Evolutionary conservation across 2,888 invertebrate species (phyloP).

Genomic region (Eupithecia inturbata): DNA sequence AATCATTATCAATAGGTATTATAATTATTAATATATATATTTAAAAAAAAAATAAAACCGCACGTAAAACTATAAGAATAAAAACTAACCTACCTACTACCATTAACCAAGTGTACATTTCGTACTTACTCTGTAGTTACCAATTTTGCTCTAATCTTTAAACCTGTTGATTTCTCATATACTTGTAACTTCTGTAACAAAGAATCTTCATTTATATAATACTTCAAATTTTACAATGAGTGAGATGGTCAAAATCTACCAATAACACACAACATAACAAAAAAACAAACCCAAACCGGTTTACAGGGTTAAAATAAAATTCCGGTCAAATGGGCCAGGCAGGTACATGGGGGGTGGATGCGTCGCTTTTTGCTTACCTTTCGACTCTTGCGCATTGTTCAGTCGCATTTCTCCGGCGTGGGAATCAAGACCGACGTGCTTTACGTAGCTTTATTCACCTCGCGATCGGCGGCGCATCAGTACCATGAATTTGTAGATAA

Average conservation of each 20-base stretch:
- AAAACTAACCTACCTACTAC: too few relatives aligned
- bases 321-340: constrained; percentile 75
- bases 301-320: constrained; percentile 55
- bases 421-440: constrained; percentile 74
- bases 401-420: constrained; percentile 81
- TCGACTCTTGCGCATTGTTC: constrained; percentile 81
- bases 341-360: constrained; percentile 63
- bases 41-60: too few relatives aligned
- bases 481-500: constrained; percentile 40
- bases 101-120: background rate
- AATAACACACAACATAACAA: background rate
- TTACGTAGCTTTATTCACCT: constrained; percentile 66
- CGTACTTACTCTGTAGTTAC: background rate
- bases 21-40: too few relatives aligned
- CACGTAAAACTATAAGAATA: too few relatives aligned
- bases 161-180: background rate
- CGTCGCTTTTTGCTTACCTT: constrained; percentile 83
- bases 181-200: background rate
- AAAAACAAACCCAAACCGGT: constrained; percentile 13
- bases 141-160: background rate
- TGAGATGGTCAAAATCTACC: background rate
- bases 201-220: background rate
- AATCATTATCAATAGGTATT: too few relatives aligned
- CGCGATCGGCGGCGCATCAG: constrained; percentile 64
- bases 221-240: background rate